These are phyloP conservation scores for Accipiter cooperii DNA, from an alignment of 2,113 vertebrate species.

Conservation along the genomic window DNA sequence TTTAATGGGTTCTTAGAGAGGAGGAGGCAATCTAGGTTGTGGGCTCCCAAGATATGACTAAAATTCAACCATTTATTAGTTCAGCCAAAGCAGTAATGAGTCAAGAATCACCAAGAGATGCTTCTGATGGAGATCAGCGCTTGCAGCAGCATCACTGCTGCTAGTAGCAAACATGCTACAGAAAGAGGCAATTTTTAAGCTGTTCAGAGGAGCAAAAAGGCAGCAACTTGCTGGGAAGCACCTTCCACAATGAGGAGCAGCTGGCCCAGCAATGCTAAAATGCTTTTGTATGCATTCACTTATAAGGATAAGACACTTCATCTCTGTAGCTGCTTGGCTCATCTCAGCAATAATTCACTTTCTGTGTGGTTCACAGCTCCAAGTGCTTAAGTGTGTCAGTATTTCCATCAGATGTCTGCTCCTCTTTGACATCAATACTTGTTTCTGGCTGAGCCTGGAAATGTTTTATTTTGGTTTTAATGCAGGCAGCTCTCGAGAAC, in stretches of 20 bases:
- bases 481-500: neutral
- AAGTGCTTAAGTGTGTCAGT: conserved; percentile 12
- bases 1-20: neutral
- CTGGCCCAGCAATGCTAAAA: neutral
- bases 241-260: neutral
- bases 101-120: neutral
- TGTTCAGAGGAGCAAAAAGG: neutral
- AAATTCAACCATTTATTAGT: neutral
- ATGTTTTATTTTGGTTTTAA: conserved; percentile 22
- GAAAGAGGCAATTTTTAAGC: neutral
- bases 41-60: neutral
- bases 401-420: conserved; percentile 51
- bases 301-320: conserved; percentile 45
- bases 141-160: neutral
- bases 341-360: conserved; percentile 27
- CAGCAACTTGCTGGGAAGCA: neutral
- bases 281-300: conserved; percentile 25
- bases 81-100: neutral
- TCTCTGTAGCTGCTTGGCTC: conserved; percentile 18
- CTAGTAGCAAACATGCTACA: neutral
- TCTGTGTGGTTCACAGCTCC: neutral
- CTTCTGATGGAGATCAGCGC: neutral
- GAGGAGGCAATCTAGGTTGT: neutral
- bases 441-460: conserved; percentile 16
- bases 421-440: conserved; percentile 16